Evolutionary conservation across 2,888 invertebrate genomes (phyloP).

Genomic region (Leptopterna dolabrata): DNA sequence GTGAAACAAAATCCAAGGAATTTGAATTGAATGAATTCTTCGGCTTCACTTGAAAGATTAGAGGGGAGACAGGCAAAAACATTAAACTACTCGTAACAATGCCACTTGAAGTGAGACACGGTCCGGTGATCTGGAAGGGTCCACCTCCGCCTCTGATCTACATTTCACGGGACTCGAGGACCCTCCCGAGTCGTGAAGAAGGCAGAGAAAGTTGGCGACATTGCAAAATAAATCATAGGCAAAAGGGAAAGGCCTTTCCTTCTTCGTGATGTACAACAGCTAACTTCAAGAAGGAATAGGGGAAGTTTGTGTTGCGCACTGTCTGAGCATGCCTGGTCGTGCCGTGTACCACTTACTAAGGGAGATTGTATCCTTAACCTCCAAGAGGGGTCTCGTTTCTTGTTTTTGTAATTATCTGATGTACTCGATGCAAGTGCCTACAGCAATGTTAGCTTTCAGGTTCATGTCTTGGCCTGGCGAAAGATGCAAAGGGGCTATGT

Average conservation of each 20-base stretch:
- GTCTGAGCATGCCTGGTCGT: background rate
- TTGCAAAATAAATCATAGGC: conserved; percentile 47
- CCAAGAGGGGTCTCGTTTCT: background rate
- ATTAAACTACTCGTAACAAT: background rate
- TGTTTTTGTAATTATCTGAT: background rate
- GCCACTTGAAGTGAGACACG: background rate
- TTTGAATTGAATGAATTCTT: background rate
- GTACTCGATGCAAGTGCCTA: background rate
- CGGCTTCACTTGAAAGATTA: background rate
- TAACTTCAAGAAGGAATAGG: background rate
- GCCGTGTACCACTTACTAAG: conserved; percentile 17
- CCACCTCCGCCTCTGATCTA: conserved; percentile 24
- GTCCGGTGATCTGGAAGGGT: conserved; percentile 15
- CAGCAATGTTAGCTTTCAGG: background rate
- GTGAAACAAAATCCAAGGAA: background rate
- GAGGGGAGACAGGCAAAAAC: too few species aligned
- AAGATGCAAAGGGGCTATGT: background rate
- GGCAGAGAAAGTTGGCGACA: conserved; percentile 50
- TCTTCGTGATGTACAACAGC: conserved; percentile 6
- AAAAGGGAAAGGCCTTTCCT: conserved; percentile 49
- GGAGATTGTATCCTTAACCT: background rate
- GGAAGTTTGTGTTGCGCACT: background rate
- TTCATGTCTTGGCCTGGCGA: background rate
- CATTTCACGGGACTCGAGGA: conserved; percentile 33
- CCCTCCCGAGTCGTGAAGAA: conserved; percentile 33